Percentiles rank a stretch among this genome's conserved stretches.
phyloP scores from a whole-genome alignment of 2,113 vertebrate species.

The Leucoraja erinaceus region DNA sequence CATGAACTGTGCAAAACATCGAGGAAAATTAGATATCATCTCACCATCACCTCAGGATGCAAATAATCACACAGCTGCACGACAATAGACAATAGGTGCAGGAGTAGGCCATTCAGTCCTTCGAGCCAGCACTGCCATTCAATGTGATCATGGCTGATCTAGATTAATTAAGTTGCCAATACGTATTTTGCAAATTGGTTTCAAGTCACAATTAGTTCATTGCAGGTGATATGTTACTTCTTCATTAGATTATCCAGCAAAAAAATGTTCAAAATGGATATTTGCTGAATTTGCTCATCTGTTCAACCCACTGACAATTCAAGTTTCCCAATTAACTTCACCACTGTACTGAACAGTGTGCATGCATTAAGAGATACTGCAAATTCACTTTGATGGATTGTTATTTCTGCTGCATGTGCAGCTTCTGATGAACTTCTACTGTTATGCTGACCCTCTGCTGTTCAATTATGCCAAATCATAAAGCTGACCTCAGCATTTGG shows the following conservation, averaged over 20 bases:
- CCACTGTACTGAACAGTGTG: neutral
- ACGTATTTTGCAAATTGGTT: neutral
- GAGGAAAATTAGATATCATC: neutral
- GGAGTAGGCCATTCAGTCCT: no score
- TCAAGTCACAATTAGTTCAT: neutral
- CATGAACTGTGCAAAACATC: neutral
- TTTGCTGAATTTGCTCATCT: neutral
- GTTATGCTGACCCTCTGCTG: neutral
- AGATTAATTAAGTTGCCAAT: neutral
- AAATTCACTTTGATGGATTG: neutral
- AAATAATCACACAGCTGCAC: neutral
- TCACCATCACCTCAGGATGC: neutral
- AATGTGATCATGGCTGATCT: no score
- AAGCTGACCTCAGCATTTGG: conserved; percentile 1
- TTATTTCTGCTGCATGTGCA: neutral
- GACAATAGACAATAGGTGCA: no score
- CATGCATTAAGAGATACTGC: neutral
- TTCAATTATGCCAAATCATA: neutral
- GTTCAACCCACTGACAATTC: neutral
- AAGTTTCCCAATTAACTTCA: neutral
- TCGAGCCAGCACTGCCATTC: no score
- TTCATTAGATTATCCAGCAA: neutral
- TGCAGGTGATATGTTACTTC: neutral
- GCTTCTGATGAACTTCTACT: neutral
- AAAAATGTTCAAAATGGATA: neutral